A percentile compares a stretch with the other conserved stretches of the same genome.
These are phyloP conservation scores for Sciurus niger DNA, from an alignment of 2,113 vertebrate species.

Conservation along the genomic window DNA sequence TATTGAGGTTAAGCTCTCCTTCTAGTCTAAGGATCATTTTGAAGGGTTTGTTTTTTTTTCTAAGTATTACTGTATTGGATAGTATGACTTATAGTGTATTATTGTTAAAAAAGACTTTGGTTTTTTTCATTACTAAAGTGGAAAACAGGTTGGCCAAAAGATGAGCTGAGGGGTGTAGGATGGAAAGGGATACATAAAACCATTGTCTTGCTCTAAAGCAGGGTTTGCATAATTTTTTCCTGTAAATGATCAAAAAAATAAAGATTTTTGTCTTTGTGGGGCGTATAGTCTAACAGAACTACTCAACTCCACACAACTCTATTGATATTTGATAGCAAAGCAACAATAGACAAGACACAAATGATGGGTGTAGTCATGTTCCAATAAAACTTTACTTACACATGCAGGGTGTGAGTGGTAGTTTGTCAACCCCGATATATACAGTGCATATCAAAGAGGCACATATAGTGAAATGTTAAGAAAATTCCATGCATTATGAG, in stretches of 20 bases:
- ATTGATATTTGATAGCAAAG: not conserved
- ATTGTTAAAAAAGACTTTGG: not conserved
- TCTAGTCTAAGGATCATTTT: constrained; percentile 15
- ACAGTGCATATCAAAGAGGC: not conserved
- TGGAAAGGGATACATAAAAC: not conserved
- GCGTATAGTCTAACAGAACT: not conserved
- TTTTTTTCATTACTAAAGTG: constrained; percentile 39
- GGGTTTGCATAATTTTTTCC: not conserved
- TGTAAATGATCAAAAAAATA: not conserved
- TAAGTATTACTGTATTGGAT: not conserved
- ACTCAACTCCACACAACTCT: not conserved
- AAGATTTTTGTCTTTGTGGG: constrained; percentile 16
- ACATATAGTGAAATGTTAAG: constrained; percentile 23
- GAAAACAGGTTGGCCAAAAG: constrained; percentile 5
- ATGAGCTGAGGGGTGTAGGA: not conserved
- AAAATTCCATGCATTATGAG: not conserved
- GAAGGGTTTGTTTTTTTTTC: not conserved
- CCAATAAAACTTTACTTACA: constrained; percentile 37
- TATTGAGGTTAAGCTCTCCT: not conserved
- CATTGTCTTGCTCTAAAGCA: not conserved
- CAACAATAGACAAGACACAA: not conserved
- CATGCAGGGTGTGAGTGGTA: not conserved
- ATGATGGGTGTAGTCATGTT: not conserved
- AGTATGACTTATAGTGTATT: not conserved
- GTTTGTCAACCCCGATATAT: not conserved